Evolutionary conservation across 2,888 invertebrate genomes (phyloP).

Genomic region (Lacanobia oleracea): DNA sequence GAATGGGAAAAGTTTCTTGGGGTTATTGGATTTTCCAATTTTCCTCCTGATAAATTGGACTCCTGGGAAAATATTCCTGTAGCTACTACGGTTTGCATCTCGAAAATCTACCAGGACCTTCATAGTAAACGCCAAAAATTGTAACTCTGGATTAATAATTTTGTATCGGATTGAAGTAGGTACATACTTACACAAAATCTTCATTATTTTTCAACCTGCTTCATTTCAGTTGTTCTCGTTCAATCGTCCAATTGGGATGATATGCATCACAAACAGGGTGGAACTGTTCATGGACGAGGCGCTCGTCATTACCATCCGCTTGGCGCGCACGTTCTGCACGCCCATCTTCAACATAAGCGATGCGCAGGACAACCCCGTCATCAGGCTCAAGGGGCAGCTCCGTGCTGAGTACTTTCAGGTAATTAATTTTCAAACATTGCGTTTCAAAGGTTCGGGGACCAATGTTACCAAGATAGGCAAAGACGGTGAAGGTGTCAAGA

Average conservation of each 20-base stretch:
- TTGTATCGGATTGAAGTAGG: no score
- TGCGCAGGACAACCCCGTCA: conserved; percentile 66
- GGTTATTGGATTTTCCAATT: no score
- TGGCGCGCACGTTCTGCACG: conserved; percentile 74
- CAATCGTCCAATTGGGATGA: conserved; percentile 68
- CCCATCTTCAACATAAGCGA: conserved; percentile 74
- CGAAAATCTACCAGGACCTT: no score
- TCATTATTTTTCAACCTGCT: not conserved
- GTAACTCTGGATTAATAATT: no score
- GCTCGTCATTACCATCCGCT: conserved; percentile 72
- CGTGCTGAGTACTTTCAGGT: conserved; percentile 12
- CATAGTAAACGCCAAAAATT: no score
- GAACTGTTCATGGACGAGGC: conserved; percentile 70
- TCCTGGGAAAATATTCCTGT: no score
- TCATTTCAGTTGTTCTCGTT: conserved; percentile 73
- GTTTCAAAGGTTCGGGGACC: not conserved
- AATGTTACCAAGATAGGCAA: not conserved
- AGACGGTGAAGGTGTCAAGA: no score
- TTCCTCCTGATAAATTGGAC: no score
- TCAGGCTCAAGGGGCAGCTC: conserved; percentile 71
- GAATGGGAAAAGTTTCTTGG: no score
- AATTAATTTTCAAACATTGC: not conserved
- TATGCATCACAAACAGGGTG: conserved; percentile 75
- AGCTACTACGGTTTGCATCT: no score
- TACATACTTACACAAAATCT: not conserved